Conservation (phyloP, 2,113 vertebrate genomes). For the Microcebus griseorufus region DNA sequence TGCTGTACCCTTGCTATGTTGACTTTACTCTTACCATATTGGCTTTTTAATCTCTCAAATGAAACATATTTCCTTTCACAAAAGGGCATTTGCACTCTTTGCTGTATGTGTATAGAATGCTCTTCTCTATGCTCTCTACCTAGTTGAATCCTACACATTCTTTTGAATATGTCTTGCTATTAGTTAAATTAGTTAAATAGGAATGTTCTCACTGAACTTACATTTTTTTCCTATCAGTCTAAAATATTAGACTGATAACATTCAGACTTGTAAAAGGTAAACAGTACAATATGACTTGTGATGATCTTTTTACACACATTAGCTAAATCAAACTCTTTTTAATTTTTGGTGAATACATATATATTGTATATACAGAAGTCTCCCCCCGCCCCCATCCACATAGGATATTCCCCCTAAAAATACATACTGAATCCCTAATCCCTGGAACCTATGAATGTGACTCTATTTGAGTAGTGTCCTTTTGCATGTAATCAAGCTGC, state of each 20-base stretch:
- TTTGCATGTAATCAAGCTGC: not conserved
- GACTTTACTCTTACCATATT: not conserved
- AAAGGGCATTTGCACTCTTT: not conserved
- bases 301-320: not conserved
- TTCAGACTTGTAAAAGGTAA: not conserved
- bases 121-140: not conserved
- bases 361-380: not conserved
- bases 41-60: not conserved
- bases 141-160: not conserved
- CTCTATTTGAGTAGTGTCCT: not conserved
- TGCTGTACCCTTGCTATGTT: too few relatives aligned
- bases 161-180: not conserved
- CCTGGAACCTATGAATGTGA: not conserved
- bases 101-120: not conserved
- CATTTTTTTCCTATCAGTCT: not conserved
- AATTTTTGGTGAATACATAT: not conserved
- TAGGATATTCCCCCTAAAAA: not conserved
- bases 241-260: slow-evolving; percentile 3
- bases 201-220: not conserved
- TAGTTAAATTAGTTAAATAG: not conserved
- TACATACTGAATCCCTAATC: not conserved
- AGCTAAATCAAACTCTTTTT: not conserved
- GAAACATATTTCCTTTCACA: not conserved
- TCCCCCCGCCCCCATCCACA: not conserved
- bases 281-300: not conserved